phyloP scores from a whole-genome alignment of 2,113 vertebrate genomes.

The Microtus pennsylvanicus region DNA sequence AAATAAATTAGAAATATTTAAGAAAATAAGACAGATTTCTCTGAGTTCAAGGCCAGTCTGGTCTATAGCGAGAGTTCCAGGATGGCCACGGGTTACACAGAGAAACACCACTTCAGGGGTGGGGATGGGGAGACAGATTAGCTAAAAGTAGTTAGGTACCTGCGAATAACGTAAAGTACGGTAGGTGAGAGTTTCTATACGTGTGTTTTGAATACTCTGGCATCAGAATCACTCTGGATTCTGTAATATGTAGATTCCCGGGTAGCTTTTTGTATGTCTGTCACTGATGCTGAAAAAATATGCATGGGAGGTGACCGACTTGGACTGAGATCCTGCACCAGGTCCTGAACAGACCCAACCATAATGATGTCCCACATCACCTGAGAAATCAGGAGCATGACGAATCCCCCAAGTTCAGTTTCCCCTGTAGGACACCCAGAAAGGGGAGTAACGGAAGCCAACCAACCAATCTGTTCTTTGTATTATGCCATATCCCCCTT shows the following conservation, averaged over 20 bases:
- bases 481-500: not conserved
- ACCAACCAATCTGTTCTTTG: not conserved
- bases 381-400: not conserved
- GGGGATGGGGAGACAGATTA: not conserved
- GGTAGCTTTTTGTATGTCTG: not conserved
- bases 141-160: not conserved
- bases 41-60: not conserved
- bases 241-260: not conserved
- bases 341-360: not conserved
- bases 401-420: not conserved
- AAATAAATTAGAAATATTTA: conserved; percentile 30
- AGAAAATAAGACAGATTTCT: not conserved
- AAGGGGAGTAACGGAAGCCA: not conserved
- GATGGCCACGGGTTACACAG: not conserved
- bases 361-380: too few relatives aligned
- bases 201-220: not conserved
- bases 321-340: not conserved
- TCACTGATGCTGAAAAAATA: not conserved
- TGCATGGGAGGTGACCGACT: not conserved
- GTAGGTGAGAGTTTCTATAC: not conserved
- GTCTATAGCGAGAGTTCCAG: not conserved
- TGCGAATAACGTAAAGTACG: not conserved
- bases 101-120: not conserved
- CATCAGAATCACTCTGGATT: not conserved
- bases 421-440: not conserved